Conservation (phyloP, 2,888 invertebrate species). For the Lysandra coridon region DNA sequence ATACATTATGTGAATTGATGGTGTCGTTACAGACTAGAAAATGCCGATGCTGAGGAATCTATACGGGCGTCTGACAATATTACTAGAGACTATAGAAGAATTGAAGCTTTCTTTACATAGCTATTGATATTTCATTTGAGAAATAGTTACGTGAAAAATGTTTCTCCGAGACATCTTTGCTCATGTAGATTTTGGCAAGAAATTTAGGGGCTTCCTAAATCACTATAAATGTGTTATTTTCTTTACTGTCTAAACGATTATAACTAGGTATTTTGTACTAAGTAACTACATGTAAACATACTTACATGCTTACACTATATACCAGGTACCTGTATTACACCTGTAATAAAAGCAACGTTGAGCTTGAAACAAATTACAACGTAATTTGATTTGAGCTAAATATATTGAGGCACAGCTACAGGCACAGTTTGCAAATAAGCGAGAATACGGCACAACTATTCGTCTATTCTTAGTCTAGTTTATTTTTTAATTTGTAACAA, state of each 20-base stretch:
- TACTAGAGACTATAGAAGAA: background rate
- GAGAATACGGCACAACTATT: background rate
- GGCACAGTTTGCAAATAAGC: background rate
- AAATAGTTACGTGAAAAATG: background rate
- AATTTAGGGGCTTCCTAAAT: too few species aligned
- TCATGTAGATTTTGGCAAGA: too few species aligned
- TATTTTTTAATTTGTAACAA: constrained; percentile 25
- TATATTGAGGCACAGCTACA: background rate
- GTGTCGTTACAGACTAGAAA: constrained; percentile 26
- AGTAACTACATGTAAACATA: too few species aligned
- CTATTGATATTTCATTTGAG: background rate
- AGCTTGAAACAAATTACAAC: too few species aligned
- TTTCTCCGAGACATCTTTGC: background rate
- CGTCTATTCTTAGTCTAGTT: constrained; percentile 13
- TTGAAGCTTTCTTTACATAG: background rate
- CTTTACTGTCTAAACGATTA: too few species aligned
- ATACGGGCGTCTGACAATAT: background rate
- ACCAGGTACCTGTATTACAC: too few species aligned
- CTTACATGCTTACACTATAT: too few species aligned
- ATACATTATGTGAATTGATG: constrained; percentile 39
- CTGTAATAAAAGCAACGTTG: too few species aligned
- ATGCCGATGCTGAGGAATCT: constrained; percentile 5
- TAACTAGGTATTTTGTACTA: too few species aligned
- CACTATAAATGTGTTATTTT: too few species aligned
- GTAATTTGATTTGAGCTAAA: background rate